These are phyloP conservation scores for Lordiphosa andalusiaca DNA, from an alignment of 2,888 invertebrate genomes.

Conservation along the genomic window DNA sequence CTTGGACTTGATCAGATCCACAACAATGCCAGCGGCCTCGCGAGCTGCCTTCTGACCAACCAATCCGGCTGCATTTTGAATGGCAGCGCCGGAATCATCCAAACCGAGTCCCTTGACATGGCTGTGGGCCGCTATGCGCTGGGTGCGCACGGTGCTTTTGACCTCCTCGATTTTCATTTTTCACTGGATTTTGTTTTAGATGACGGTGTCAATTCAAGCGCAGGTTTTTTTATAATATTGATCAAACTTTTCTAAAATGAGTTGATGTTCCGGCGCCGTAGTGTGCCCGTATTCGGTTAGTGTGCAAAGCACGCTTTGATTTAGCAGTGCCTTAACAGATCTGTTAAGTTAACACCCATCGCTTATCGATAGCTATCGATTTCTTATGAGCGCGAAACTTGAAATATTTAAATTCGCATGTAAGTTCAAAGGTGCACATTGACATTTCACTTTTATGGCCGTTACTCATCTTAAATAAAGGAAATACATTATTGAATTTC, in stretches of 20 bases:
- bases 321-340: no score
- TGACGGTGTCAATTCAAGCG: constrained; percentile 2
- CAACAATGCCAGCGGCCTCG: constrained; percentile 98
- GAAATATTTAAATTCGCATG: no score
- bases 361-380: no score
- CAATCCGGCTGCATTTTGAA: constrained; percentile 93
- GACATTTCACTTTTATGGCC: no score
- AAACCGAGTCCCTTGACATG: constrained; percentile 98
- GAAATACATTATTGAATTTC: no score
- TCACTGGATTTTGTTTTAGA: background rate
- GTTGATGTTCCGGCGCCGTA: no score
- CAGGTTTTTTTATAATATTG: constrained; percentile 1
- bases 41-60: constrained; percentile 97
- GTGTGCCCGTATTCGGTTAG: no score
- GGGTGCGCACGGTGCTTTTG: constrained; percentile 97
- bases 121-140: constrained; percentile 97
- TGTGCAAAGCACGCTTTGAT: no score
- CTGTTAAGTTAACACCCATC: no score
- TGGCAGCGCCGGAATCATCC: constrained; percentile 93
- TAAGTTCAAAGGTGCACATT: no score
- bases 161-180: constrained; percentile 99
- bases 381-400: no score
- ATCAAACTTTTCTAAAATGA: constrained; percentile 9
- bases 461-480: no score
- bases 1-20: constrained; percentile 97